A percentile compares a stretch with the other conserved stretches of the same genome.
These are phyloP conservation scores for Dendrolimus punctatus DNA, from an alignment of 1,140 invertebrate species.

Conservation along the genomic window DNA sequence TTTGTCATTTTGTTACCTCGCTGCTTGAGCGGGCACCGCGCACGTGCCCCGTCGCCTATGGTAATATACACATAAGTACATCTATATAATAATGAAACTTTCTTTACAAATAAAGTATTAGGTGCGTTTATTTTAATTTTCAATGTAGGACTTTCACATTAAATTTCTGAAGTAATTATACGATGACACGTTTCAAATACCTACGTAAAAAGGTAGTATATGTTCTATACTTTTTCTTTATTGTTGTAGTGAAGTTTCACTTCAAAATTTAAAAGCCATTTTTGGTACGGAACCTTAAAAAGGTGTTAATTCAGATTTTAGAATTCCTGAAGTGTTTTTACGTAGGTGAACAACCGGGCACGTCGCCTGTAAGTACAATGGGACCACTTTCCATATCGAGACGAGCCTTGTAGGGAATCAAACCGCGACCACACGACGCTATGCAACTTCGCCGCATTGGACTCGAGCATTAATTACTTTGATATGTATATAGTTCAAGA, in stretches of 20 bases:
- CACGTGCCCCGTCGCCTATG: background rate
- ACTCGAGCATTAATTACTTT: too few species aligned
- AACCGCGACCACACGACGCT: constrained; percentile 2
- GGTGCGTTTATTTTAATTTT: too few species aligned
- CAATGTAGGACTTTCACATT: too few species aligned
- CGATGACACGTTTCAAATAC: background rate
- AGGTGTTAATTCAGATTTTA: constrained; percentile 20
- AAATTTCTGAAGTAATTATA: too few species aligned
- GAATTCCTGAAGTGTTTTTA: constrained; percentile 42
- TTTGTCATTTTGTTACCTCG: constrained; percentile 31
- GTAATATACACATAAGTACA: background rate
- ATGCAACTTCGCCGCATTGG: background rate
- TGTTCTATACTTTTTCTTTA: too few species aligned
- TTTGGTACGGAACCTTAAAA: background rate
- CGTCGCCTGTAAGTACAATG: constrained; percentile 36
- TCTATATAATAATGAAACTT: background rate
- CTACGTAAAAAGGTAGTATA: background rate
- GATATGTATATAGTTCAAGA: background rate
- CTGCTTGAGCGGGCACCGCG: constrained; percentile 7
- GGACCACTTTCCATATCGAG: constrained; percentile 51
- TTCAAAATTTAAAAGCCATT: background rate
- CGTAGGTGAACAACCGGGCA: constrained; percentile 44
- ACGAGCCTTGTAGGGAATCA: constrained; percentile 29
- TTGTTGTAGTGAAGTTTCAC: background rate
- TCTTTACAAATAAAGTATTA: background rate